phyloP scores from a whole-genome alignment of 2,888 invertebrate genomes.

The Xestia sexstrigata region DNA sequence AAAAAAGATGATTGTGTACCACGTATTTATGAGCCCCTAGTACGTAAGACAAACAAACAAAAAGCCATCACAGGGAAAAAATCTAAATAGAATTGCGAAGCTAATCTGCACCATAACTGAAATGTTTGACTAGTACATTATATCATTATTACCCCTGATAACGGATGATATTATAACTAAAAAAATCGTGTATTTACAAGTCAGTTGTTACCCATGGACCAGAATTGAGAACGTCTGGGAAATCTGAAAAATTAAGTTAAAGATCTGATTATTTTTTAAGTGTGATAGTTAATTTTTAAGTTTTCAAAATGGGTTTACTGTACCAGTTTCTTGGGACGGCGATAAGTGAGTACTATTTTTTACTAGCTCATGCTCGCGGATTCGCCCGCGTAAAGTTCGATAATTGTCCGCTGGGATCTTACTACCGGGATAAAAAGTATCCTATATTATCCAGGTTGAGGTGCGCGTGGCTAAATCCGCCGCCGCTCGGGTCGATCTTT shows the following conservation, averaged over 20 bases:
- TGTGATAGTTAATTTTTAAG: conserved; percentile 11
- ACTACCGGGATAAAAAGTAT: too few relatives aligned
- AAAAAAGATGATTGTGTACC: neutral
- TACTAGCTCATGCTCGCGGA: neutral
- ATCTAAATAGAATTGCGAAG: conserved; percentile 2
- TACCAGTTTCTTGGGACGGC: conserved; percentile 52
- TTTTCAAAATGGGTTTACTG: conserved; percentile 46
- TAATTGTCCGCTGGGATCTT: too few relatives aligned
- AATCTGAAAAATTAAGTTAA: neutral
- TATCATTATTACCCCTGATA: conserved; percentile 46
- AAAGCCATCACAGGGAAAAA: conserved; percentile 8
- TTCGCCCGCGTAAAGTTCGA: too few relatives aligned
- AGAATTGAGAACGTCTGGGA: conserved; percentile 11
- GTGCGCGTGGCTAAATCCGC: too few relatives aligned
- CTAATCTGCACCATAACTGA: conserved; percentile 31
- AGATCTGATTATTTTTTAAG: neutral
- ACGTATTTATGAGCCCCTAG: neutral
- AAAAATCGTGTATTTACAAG: conserved; percentile 19
- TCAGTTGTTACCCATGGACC: conserved; percentile 33
- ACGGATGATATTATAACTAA: conserved; percentile 50
- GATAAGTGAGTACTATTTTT: conserved; percentile 48
- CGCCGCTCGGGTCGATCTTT: too few relatives aligned
- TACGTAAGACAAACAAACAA: neutral
- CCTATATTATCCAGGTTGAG: too few relatives aligned
- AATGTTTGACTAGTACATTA: conserved; percentile 54